Evolutionary conservation across 1,140 invertebrate species (phyloP).

Genomic region (Drosophila triauraria): DNA sequence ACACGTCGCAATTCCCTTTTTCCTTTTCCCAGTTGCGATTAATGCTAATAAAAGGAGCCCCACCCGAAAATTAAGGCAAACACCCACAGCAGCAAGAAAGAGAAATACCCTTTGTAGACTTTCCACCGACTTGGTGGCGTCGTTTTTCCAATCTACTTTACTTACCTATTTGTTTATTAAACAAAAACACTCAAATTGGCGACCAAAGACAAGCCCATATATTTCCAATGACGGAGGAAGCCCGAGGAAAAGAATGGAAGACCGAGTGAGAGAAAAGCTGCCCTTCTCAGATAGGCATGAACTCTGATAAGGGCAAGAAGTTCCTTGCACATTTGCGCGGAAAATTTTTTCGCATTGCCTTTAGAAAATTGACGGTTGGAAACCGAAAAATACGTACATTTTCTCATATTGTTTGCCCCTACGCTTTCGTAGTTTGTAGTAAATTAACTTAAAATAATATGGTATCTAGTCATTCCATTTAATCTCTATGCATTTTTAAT

Average conservation of each 20-base stretch:
- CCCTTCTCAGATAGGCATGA: slow-evolving; percentile 24
- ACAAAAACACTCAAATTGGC: slow-evolving; percentile 75
- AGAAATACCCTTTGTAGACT: slow-evolving; percentile 59
- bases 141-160: slow-evolving; percentile 58
- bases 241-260: slow-evolving; percentile 8
- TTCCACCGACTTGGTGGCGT: slow-evolving; percentile 63
- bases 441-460: not conserved
- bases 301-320: slow-evolving; percentile 19
- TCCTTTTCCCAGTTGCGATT: slow-evolving; percentile 42
- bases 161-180: slow-evolving; percentile 76
- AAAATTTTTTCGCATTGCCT: slow-evolving; percentile 32
- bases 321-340: slow-evolving; percentile 17
- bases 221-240: slow-evolving; percentile 5
- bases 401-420: slow-evolving; percentile 6
- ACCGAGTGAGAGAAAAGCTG: slow-evolving; percentile 15
- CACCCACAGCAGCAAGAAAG: slow-evolving; percentile 24
- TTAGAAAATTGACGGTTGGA: not conserved
- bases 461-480: not conserved
- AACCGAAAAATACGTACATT: not conserved
- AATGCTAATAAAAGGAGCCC: slow-evolving; percentile 68
- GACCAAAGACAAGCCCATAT: slow-evolving; percentile 61
- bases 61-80: slow-evolving; percentile 57
- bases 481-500: not conserved
- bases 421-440: not conserved
- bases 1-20: slow-evolving; percentile 28